Percentiles rank a stretch among this genome's conserved stretches.
phyloP scores from a whole-genome alignment of 2,113 vertebrate genomes.

The Rhinogobius similis region DNA sequence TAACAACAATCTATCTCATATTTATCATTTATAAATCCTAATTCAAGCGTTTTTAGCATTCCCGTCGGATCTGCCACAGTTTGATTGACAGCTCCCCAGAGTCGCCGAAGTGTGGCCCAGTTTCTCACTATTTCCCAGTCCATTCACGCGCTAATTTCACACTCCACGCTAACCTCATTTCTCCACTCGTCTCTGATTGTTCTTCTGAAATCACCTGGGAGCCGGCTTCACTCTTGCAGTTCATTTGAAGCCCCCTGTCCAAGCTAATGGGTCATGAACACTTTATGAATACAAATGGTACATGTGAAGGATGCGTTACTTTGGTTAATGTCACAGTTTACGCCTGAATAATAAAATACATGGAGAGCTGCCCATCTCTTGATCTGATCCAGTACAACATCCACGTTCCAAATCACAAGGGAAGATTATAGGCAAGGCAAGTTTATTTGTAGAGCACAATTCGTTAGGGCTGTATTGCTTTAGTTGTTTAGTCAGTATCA shows the following conservation, averaged over 20 bases:
- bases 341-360: background rate
- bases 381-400: background rate
- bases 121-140: slow-evolving; percentile 60
- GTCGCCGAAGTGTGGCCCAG: slow-evolving; percentile 56
- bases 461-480: too few relatives aligned
- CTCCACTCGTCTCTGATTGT: slow-evolving; percentile 54
- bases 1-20: background rate
- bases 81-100: slow-evolving; percentile 57
- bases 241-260: slow-evolving; percentile 13
- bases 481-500: too few relatives aligned
- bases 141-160: slow-evolving; percentile 59
- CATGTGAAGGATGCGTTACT: background rate
- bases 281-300: slow-evolving; percentile 1
- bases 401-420: too few relatives aligned
- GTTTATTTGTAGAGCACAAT: too few relatives aligned
- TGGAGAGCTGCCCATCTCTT: background rate
- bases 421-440: too few relatives aligned
- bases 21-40: background rate
- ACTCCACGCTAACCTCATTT: slow-evolving; percentile 69
- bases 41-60: slow-evolving; percentile 21
- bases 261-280: slow-evolving; percentile 2
- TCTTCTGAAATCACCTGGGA: slow-evolving; percentile 48
- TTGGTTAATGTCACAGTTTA: background rate
- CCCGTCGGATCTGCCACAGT: slow-evolving; percentile 24
- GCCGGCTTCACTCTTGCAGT: slow-evolving; percentile 17